Percentiles rank a stretch among this genome's conserved stretches.
These are phyloP conservation scores for Boloria euphrosyne DNA, from an alignment of 2,888 invertebrate genomes.

Conservation along the genomic window DNA sequence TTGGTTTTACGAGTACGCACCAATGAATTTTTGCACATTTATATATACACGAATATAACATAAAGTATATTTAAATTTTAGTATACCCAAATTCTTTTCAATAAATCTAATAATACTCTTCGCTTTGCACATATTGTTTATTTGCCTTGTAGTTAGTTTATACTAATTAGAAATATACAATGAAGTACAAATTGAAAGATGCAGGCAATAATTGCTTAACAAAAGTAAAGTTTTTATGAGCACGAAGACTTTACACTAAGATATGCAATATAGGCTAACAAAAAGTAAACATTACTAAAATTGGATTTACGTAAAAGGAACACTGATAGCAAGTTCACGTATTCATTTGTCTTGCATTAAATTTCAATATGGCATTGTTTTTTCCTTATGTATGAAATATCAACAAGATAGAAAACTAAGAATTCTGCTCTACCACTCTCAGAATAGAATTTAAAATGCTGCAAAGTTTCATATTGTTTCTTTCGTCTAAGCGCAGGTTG, in stretches of 20 bases:
- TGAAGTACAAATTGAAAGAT: neutral
- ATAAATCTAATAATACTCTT: too few relatives aligned
- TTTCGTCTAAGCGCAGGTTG: constrained; percentile 32
- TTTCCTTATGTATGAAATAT: constrained; percentile 26
- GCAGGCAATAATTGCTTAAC: too few relatives aligned
- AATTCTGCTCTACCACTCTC: constrained; percentile 13
- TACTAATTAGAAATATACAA: neutral
- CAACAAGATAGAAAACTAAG: neutral
- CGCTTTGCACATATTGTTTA: too few relatives aligned
- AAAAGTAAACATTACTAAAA: constrained; percentile 24
- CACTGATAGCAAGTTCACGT: constrained; percentile 31
- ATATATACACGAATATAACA: too few relatives aligned
- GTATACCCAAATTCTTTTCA: too few relatives aligned
- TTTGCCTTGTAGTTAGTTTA: too few relatives aligned
- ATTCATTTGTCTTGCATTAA: constrained; percentile 36
- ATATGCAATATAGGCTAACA: constrained; percentile 3
- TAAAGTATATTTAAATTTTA: too few relatives aligned
- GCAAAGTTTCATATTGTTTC: constrained; percentile 16
- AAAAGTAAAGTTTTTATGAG: too few relatives aligned
- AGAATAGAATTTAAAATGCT: constrained; percentile 25
- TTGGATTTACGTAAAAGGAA: constrained; percentile 25
- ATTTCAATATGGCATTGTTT: constrained; percentile 36
- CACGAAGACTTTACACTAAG: too few relatives aligned
- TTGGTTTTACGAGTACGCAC: neutral
- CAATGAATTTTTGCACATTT: neutral